Percentiles rank a stretch among this genome's conserved stretches.
Evolutionary conservation across 92 coral and sea anemone species (phyloP).

Genomic region (Palythoa grandiflora): DNA sequence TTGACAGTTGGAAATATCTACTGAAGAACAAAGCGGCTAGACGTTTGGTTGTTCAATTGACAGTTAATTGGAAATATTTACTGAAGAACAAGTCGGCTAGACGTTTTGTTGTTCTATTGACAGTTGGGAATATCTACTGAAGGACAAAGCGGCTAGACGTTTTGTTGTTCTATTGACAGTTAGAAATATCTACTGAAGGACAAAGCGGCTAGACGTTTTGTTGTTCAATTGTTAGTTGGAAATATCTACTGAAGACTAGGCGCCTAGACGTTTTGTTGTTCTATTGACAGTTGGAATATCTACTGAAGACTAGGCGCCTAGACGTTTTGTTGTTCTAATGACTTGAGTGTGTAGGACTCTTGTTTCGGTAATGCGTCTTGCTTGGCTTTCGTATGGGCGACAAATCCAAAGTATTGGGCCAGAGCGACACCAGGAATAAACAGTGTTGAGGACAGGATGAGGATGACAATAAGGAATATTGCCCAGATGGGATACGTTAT

Average conservation of each 20-base stretch:
- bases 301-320: background rate
- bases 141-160: too few species aligned
- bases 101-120: constrained; percentile 30
- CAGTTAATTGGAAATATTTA: too few species aligned
- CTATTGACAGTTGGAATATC: background rate
- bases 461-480: constrained; percentile 71
- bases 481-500: constrained; percentile 92
- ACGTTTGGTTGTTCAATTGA: too few species aligned
- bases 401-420: constrained; percentile 70
- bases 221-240: background rate
- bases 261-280: too few species aligned
- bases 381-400: constrained; percentile 55
- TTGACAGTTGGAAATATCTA: too few species aligned
- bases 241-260: too few species aligned
- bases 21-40: too few species aligned
- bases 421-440: constrained; percentile 87
- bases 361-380: constrained; percentile 48
- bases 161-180: too few species aligned
- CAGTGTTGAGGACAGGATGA: constrained; percentile 74
- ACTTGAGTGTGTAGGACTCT: constrained; percentile 18
- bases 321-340: constrained; percentile 35
- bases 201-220: constrained; percentile 22
- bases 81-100: background rate
- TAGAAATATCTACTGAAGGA: background rate
- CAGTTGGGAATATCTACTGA: background rate